Evolutionary conservation across 2,888 invertebrate genomes (phyloP).

Genomic region (Diadegma fenestrale): DNA sequence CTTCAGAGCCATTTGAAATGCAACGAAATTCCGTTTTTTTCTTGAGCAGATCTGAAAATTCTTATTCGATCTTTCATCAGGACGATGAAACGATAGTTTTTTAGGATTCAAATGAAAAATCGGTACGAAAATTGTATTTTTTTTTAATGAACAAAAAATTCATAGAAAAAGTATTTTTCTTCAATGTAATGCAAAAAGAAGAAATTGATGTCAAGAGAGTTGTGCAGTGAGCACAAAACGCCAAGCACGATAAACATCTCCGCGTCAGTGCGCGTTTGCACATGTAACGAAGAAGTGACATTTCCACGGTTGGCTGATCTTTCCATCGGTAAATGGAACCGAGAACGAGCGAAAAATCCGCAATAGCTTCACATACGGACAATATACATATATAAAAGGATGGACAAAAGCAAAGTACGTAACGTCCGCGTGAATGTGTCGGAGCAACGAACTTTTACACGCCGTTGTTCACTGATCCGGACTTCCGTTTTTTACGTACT

Average conservation of each 20-base stretch:
- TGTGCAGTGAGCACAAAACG: not conserved
- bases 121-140: too few species aligned
- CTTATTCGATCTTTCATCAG: too few species aligned
- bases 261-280: not conserved
- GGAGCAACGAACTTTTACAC: constrained; percentile 62
- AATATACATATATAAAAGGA: constrained; percentile 8
- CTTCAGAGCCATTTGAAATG: too few species aligned
- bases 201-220: not conserved
- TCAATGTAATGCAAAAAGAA: not conserved
- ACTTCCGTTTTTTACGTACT: not conserved
- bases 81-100: too few species aligned
- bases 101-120: too few species aligned
- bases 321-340: constrained; percentile 35
- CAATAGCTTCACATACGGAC: not conserved
- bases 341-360: constrained; percentile 44
- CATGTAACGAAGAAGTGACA: constrained; percentile 44
- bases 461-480: constrained; percentile 25
- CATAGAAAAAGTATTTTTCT: too few species aligned
- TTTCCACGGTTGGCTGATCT: constrained; percentile 55
- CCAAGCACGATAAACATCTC: not conserved
- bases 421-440: constrained; percentile 23
- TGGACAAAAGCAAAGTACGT: constrained; percentile 45
- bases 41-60: too few species aligned
- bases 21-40: too few species aligned
- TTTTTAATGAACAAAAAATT: too few species aligned